These are phyloP conservation scores for Petrolisthes cinctipes DNA, from an alignment of 2,888 invertebrate species.

Conservation along the genomic window DNA sequence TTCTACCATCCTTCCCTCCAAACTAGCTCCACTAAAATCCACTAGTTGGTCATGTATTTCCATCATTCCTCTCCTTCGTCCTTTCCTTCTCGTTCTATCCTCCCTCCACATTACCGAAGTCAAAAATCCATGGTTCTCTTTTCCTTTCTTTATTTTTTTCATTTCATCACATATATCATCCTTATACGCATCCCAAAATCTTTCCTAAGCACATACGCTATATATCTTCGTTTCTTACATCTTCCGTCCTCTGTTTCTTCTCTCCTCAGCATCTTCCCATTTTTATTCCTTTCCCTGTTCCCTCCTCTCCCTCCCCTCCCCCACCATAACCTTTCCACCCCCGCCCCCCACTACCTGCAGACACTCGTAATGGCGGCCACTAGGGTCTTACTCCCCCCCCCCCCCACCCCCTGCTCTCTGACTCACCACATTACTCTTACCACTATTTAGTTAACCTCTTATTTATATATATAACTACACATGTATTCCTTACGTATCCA, in stretches of 20 bases:
- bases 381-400: not conserved
- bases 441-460: not conserved
- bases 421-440: not conserved
- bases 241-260: not conserved
- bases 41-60: too few species aligned
- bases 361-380: conserved; percentile 23
- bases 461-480: conserved; percentile 9
- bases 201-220: not conserved
- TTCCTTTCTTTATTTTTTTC: not conserved
- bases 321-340: not conserved
- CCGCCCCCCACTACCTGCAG: conserved; percentile 21
- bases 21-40: too few species aligned
- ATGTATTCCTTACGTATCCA: not conserved
- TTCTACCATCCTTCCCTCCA: not conserved
- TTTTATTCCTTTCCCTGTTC: not conserved
- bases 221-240: not conserved
- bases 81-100: too few species aligned
- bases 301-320: not conserved
- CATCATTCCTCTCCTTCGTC: too few species aligned
- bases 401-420: conserved; percentile 11
- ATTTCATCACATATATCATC: too few species aligned
- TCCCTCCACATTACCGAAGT: too few species aligned
- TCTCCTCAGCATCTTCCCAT: not conserved
- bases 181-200: too few species aligned
- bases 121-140: not conserved